Conservation (phyloP, 1,140 invertebrate species). For the Eriosoma lanigerum region DNA sequence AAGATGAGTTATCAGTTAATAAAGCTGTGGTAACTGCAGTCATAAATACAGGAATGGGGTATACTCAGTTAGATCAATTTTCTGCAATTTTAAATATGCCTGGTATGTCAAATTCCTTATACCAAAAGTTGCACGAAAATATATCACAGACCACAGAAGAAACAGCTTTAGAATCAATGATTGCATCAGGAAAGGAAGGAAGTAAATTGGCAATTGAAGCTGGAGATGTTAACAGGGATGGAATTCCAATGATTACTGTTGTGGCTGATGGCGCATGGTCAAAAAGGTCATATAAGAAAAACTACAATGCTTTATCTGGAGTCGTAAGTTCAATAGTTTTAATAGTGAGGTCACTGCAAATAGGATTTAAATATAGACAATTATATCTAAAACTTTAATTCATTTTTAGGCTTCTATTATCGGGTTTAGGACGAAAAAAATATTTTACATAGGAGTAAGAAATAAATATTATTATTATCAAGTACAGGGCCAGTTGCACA, state of each 20-base stretch:
- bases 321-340: too few species aligned
- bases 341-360: too few species aligned
- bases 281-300: not conserved
- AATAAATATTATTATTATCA: constrained; percentile 17
- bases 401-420: not conserved
- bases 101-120: not conserved
- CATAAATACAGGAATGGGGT: not conserved
- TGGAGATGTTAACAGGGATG: constrained; percentile 4
- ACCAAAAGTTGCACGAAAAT: not conserved
- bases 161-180: not conserved
- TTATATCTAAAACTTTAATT: not conserved
- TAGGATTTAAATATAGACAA: not conserved
- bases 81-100: not conserved
- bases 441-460: not conserved
- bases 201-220: not conserved
- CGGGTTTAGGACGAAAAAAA: not conserved
- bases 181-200: not conserved
- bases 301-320: not conserved
- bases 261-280: not conserved
- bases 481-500: constrained; percentile 1
- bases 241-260: not conserved
- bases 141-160: not conserved
- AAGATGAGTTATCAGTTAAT: not conserved
- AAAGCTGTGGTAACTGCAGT: not conserved
- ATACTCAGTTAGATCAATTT: not conserved